Evolutionary conservation across 2,888 invertebrate species (phyloP), one percentile per base, ranked within the genome.

Genomic region (Ichneumoninae sp.): DNA sequence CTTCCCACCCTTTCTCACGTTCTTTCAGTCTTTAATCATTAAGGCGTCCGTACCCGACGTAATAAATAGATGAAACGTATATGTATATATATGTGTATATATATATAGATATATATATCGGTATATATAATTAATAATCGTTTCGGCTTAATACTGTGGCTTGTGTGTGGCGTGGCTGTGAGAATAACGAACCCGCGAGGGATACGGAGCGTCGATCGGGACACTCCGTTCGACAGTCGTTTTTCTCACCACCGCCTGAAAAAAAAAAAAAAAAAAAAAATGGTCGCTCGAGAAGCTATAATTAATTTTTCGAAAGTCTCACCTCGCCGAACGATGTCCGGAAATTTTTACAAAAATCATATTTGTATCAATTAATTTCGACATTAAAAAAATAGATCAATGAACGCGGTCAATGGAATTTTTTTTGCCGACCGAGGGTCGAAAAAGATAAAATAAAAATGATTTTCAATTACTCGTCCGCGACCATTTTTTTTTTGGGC

Each of bases 91-190:
- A 76, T 83, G 77, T 80, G 74, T 77, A 66, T 66, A 60, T 69
- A 85, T 79, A 82, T 83, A 76, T 83, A 84, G 77, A 40, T 80
- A 65, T 71, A 74, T 62, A 54, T 77, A 65, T 65, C 52, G 60
- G 74, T 87, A 79, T 86, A 80, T 84, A 85, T 82, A 85, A 80
- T 78, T 80, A 85, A 85, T 81, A 83, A 80, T 83, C 82, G 84
- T 82, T 70, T 65, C 70, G 79, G 62, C 54, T 79, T 83, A 83
- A 83, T 83, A 83, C 83, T 83, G 83, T 54, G 50, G 69, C 69
- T 82, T 62, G 57, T 69, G 69, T 36, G 57, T 71, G 54, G 47
- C 33, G 71, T 57, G 74, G 60, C 60, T 68, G 57, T 44, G 70
- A 54, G 81, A 70, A 54, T 13, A 81, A 69, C 57, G 68, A 40